These are phyloP conservation scores for Buathra laborator DNA, from an alignment of 2,888 invertebrate species.

Conservation along the genomic window DNA sequence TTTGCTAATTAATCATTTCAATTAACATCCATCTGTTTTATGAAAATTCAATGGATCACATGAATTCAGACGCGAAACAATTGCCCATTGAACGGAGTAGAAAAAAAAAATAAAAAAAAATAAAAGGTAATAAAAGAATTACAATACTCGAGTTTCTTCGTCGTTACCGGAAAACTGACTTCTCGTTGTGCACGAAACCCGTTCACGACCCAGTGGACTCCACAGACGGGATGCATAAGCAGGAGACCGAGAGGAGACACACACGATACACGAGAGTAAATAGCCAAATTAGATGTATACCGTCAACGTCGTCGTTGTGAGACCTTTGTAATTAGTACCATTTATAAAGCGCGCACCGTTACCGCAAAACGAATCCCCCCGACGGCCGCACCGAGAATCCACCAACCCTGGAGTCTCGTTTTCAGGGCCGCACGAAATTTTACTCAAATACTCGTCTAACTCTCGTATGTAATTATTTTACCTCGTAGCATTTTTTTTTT, in stretches of 20 bases:
- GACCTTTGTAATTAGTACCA: conserved; percentile 82
- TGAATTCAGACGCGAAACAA: conserved; percentile 48
- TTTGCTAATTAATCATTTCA: conserved; percentile 64
- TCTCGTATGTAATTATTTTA: background rate
- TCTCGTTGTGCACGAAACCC: conserved; percentile 13
- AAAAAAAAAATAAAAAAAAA: conserved; percentile 11
- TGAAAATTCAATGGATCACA: conserved; percentile 35
- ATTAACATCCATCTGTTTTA: conserved; percentile 52
- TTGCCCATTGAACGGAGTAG: conserved; percentile 19
- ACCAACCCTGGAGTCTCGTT: conserved; percentile 13
- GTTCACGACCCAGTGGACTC: conserved; percentile 55
- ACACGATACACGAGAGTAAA: conserved; percentile 43
- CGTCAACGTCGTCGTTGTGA: conserved; percentile 71
- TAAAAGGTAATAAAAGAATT: conserved; percentile 35
- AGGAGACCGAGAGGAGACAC: conserved; percentile 39
- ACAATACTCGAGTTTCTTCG: conserved; percentile 43
- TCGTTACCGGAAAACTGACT: conserved; percentile 43
- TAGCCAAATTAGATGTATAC: conserved; percentile 60
- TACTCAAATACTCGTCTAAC: background rate
- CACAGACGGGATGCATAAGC: conserved; percentile 21
- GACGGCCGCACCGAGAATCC: conserved; percentile 25
- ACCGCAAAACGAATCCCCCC: conserved; percentile 74
- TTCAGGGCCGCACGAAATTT: conserved; percentile 46
- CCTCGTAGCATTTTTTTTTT: background rate
- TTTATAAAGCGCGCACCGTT: conserved; percentile 76